phyloP scores from a whole-genome alignment of 2,113 vertebrate species.

The Chamaea fasciata region DNA sequence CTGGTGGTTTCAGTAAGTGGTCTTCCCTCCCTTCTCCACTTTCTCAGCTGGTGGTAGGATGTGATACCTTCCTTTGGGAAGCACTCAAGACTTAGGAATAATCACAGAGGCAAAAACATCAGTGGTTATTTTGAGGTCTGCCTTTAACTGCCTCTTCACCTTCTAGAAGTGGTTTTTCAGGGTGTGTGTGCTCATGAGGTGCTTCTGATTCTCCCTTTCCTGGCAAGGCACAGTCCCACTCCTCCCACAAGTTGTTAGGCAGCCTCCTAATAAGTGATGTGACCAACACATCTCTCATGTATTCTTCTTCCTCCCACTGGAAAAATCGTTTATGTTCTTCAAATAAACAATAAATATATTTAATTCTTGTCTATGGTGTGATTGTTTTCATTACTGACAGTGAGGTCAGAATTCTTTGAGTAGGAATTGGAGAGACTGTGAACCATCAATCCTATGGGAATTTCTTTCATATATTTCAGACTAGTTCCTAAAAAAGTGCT shows the following conservation, averaged over 20 bases:
- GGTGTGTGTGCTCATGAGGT: accelerated
- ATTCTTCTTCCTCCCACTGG: background rate
- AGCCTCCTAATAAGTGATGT: background rate
- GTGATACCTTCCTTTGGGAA: background rate
- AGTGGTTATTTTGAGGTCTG: background rate
- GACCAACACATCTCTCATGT: background rate
- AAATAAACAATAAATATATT: slow-evolving; percentile 26
- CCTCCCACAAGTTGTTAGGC: background rate
- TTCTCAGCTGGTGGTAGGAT: background rate
- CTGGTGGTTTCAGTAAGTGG: background rate
- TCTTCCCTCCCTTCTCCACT: background rate
- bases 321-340: background rate
- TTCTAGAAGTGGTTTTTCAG: background rate
- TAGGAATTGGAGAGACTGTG: background rate
- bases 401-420: background rate
- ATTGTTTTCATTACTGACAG: background rate
- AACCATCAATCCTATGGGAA: background rate
- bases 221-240: accelerated
- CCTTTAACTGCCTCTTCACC: background rate
- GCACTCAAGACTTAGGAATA: background rate
- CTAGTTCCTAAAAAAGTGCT: background rate
- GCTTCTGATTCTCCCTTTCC: background rate
- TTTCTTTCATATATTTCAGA: background rate
- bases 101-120: background rate
- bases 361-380: background rate